Percentiles rank a stretch among this genome's conserved stretches.
phyloP scores from a whole-genome alignment of 2,888 invertebrate species.

The Ophion obscuratus region DNA sequence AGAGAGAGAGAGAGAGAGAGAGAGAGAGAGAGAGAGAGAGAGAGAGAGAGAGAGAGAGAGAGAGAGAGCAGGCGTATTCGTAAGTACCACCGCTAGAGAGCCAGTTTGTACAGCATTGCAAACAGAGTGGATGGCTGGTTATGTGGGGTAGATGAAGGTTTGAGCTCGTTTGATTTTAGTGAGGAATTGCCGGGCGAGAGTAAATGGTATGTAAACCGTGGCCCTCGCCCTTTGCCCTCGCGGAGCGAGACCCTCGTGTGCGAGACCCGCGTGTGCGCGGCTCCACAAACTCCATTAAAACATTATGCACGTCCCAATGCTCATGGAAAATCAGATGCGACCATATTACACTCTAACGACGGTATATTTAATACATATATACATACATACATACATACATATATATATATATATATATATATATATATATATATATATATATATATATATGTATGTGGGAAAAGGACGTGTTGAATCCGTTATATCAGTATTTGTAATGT shows the following conservation, averaged over 20 bases:
- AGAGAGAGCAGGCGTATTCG: conserved; percentile 61
- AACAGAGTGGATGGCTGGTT: conserved; percentile 75
- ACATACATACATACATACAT: conserved; percentile 6
- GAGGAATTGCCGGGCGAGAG: conserved; percentile 80
- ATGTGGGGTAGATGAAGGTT: conserved; percentile 53
- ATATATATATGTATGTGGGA: too few relatives aligned
- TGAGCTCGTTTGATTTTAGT: conserved; percentile 56
- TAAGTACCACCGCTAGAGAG: conserved; percentile 76
- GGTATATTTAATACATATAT: conserved; percentile 10
- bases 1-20: too few relatives aligned
- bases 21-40: not conserved
- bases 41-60: conserved; percentile 30
- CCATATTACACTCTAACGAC: conserved; percentile 68
- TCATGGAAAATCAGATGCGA: conserved; percentile 83
- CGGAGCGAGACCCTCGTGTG: conserved; percentile 71
- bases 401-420: not conserved
- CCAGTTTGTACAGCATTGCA: conserved; percentile 82
- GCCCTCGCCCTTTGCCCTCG: conserved; percentile 78
- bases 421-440: conserved; percentile 8
- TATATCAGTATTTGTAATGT: too few relatives aligned
- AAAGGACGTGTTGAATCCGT: too few relatives aligned
- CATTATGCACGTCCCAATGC: conserved; percentile 84
- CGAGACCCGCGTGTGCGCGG: conserved; percentile 72
- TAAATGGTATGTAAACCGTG: conserved; percentile 84
- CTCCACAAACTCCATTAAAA: conserved; percentile 84